Conservation (phyloP, 2,113 vertebrate genomes). For the Uria aalge region DNA sequence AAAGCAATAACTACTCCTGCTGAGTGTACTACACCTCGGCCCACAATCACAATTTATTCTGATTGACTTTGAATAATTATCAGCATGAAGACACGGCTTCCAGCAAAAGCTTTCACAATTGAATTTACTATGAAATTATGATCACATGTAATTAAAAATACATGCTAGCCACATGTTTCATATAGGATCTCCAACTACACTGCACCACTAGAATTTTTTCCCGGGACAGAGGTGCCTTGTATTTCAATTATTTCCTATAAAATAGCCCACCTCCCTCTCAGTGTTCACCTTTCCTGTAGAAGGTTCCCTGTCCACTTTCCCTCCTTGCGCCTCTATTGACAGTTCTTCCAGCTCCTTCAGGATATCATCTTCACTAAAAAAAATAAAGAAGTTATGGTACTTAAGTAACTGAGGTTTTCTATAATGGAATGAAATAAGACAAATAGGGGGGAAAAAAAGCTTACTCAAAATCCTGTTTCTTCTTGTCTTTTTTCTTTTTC, state of each 20-base stretch:
- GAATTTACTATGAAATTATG: neutral
- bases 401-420: neutral
- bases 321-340: constrained; percentile 85
- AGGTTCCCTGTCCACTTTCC: constrained; percentile 77
- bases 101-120: neutral
- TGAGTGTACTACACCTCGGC: neutral
- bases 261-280: neutral
- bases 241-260: neutral
- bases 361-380: constrained; percentile 94
- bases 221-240: neutral
- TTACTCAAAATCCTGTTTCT: constrained; percentile 93
- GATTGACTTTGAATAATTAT: neutral
- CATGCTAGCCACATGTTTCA: neutral
- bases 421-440: neutral
- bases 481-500: constrained; percentile 90
- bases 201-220: neutral
- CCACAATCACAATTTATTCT: neutral
- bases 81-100: neutral
- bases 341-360: constrained; percentile 94
- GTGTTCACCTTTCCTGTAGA: constrained; percentile 74
- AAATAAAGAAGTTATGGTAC: neutral
- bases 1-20: neutral
- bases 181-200: neutral
- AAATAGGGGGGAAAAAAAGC: neutral
- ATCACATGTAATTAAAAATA: neutral